These are phyloP conservation scores for Zygothrica quintamaculata DNA, from an alignment of 2,888 invertebrate genomes.

Conservation along the genomic window DNA sequence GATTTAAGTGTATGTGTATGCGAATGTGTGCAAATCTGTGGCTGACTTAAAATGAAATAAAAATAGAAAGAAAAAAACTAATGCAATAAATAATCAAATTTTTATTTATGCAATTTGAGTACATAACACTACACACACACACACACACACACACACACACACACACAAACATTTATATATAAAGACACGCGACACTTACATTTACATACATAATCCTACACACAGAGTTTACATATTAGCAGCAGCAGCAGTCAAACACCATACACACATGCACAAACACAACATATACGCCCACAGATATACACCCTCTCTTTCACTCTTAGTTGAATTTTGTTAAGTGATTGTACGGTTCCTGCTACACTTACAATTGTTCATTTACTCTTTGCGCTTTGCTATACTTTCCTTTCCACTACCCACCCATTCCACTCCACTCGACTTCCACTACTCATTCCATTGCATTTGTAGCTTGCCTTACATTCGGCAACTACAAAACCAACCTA, in stretches of 20 bases:
- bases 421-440: neutral
- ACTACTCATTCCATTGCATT: neutral
- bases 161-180: too few relatives aligned
- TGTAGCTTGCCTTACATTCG: neutral
- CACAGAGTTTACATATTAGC: too few relatives aligned
- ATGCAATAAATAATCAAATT: slow-evolving; percentile 32
- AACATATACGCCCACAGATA: neutral
- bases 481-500: neutral
- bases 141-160: slow-evolving; percentile 8
- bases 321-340: slow-evolving; percentile 18
- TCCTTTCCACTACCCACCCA: neutral
- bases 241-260: too few relatives aligned
- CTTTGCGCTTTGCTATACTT: too few relatives aligned
- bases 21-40: slow-evolving; percentile 35
- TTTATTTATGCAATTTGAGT: slow-evolving; percentile 38
- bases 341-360: slow-evolving; percentile 17
- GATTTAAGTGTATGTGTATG: slow-evolving; percentile 7
- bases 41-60: too few relatives aligned
- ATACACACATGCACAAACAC: slow-evolving; percentile 6
- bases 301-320: slow-evolving; percentile 17
- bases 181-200: too few relatives aligned
- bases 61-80: slow-evolving; percentile 45
- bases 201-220: too few relatives aligned
- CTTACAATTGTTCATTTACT: neutral
- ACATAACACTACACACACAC: slow-evolving; percentile 10